Evolutionary conservation across 2,888 invertebrate genomes (phyloP), one percentile per base, ranked within the genome.

Genomic region (Trilocha varians): DNA sequence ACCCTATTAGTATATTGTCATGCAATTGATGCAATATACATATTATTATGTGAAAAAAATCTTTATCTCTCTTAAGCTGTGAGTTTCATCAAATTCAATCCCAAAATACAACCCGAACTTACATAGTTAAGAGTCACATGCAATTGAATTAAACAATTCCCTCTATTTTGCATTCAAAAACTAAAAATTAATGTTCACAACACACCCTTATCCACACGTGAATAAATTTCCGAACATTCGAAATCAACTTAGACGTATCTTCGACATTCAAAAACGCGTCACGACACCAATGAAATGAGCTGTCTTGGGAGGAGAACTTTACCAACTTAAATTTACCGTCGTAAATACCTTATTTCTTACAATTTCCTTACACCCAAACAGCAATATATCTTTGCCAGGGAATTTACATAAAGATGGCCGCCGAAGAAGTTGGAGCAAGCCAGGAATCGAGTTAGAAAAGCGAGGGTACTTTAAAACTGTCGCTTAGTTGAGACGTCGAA

Each of bases 331-430:
- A 36, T 51, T 46, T 52, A 45, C 64, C 43, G 46, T 50, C 53
- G 40, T 43, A 44, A 47, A 43, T 45, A 44, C 49, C 43, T 41
- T 47, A 46, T 43, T 44, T n/a, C n/a, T 33, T 38, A 32, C 39
- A 41, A 62, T 55, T 57, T 61, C 59, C 45, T 53, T 48, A 43
- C 38, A 16, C 53, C 65, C 50, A 41, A 25, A 47, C 53, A 64
- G 61, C 67, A 58, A 61, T 53, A 58, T 62, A 70, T 59, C 57
- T 65, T 78, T 65, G 72, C 52, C 38, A 44, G 44, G 52, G 65
- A 73, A 84, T 84, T 84, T 80, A 78, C 84, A 85, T 84, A 83
- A 80, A 82, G 80, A 79, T 76, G 67, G 70, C 64, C 63, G 59
- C 66, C 61, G 58, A 57, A 56, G 70, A 78, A 42, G 76, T 78